Evolutionary conservation across 2,888 invertebrate species (phyloP), one percentile per base, ranked within the genome.

Genomic region (Melangyna quadrimaculata): DNA sequence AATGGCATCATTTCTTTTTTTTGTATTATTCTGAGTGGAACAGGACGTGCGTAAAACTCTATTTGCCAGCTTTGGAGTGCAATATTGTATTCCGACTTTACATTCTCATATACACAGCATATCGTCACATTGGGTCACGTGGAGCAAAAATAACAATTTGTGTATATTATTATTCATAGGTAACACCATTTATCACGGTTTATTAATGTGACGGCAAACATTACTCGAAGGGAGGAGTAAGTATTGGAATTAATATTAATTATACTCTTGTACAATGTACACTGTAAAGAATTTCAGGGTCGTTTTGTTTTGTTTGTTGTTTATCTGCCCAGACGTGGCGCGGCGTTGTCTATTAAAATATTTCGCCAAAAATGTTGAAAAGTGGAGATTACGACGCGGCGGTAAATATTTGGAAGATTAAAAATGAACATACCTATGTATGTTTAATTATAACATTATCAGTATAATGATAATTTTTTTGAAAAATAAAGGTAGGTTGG

Each of bases 211-310:
- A 3, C 57, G 12, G 19, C 10, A 19, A 32, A 32, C 32, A 12
- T 35, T 29, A 17, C 12, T n/a, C n/a, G 6, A 19, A 12, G 19
- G 5, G 6, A 35, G 14, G 57, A 12, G 35, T 12, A 19, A 35
- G 14, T 19, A 35, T n/a, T n/a, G 32, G 14, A 57, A 17, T 19
- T 32, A 22, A 14, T 14, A 29, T 55, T 17, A 55, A 55, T 55
- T 22, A 63, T 10, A 27, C 17, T 40, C n/a, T n/a, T n/a, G n/a
- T n/a, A n/a, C n/a, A n/a, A n/a, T n/a, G 40, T 43, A 67, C 51
- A 67, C 67, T 67, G 67, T 24, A 22, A 22, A 48, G 0, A 67
- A 67, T 24, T 51, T 67, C 67, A 51, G 67, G 67, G 48, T 24
- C 51, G 32, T 59, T 59, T 35, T n/a, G n/a, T n/a, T n/a, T n/a